Conservation (phyloP, 2,888 invertebrate species). For the Asteroscopus sphinx region DNA sequence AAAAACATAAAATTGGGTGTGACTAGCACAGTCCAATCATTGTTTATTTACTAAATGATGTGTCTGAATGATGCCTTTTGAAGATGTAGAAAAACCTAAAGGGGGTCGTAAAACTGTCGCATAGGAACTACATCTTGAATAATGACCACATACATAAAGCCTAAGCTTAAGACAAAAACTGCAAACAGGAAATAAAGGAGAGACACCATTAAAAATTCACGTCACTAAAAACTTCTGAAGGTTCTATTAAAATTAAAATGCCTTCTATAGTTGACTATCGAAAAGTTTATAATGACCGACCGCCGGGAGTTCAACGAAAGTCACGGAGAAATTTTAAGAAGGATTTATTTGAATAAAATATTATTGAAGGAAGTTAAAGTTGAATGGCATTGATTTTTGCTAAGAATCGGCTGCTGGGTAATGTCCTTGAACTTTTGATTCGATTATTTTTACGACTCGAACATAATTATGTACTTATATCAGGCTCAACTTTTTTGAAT, state of each 20-base stretch:
- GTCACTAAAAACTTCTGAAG: constrained; percentile 19
- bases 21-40: too few species aligned
- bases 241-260: constrained; percentile 25
- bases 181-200: constrained; percentile 11
- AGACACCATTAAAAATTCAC: constrained; percentile 34
- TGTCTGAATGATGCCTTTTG: too few species aligned
- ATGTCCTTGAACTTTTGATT: background rate
- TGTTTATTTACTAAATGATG: too few species aligned
- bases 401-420: background rate
- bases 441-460: too few species aligned
- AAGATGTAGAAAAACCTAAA: too few species aligned
- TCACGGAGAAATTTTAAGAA: constrained; percentile 14
- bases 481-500: too few species aligned
- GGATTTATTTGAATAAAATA: constrained; percentile 7
- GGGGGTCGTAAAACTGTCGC: too few species aligned
- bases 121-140: too few species aligned
- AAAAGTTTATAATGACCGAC: constrained; percentile 47
- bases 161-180: background rate
- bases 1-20: too few species aligned
- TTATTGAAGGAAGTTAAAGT: constrained; percentile 12
- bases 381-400: background rate
- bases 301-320: constrained; percentile 14
- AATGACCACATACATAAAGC: too few species aligned
- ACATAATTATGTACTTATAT: too few species aligned
- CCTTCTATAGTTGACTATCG: constrained; percentile 26